Evolutionary conservation across 37 sponge, comb jelly and placozoan genomes (phyloP), one percentile per base, ranked within the genome.

Genomic region (Geodia barretti): DNA sequence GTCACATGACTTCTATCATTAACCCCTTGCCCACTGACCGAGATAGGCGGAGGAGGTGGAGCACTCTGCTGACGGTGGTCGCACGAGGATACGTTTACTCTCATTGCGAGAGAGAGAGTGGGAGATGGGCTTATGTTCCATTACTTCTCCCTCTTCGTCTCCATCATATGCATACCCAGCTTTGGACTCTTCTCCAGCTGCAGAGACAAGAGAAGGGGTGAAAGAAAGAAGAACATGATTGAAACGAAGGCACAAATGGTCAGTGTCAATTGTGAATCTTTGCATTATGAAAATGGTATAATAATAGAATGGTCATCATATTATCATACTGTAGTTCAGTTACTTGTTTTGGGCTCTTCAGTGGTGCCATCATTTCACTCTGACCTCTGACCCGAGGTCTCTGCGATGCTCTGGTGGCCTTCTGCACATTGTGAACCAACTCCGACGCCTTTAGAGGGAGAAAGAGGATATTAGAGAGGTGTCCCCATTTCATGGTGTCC

Each of bases 131-230:
- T 83, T 83, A 34, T 74, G 59, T 62, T 83, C 83, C 1, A 83
- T 43, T 4, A 83, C 37, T 30, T 83, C 79, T 34, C 67, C 80
- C 61, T 86, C 59, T 41, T 54, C 80, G 37, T 86, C 86, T 78
- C 78, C 79, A 73, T 77, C 8, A 20, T n/a, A 2, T 72, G 64
- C 31, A 62, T 33, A 23, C 73, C 26, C 2, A 81, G 43, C 23
- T 47, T 65, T 0, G 72, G 32, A n/a, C 40, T 31, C 33, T 68
- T 73, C 41, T 39, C 73, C 69, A 39, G n/a, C 33, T 17, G 7
- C 11, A 14, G 54, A 7, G 54, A 14, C 7, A 14, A 14, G 54
- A 47, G 54, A n/a, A n/a, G n/a, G n/a, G n/a, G n/a, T n/a, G n/a
- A n/a, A n/a, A n/a, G n/a, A n/a, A n/a, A n/a, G n/a, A n/a, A n/a